Percentiles rank a stretch among this genome's conserved stretches.
These are phyloP conservation scores for Pionites leucogaster DNA, from an alignment of 2,113 vertebrate species.

Conservation along the genomic window DNA sequence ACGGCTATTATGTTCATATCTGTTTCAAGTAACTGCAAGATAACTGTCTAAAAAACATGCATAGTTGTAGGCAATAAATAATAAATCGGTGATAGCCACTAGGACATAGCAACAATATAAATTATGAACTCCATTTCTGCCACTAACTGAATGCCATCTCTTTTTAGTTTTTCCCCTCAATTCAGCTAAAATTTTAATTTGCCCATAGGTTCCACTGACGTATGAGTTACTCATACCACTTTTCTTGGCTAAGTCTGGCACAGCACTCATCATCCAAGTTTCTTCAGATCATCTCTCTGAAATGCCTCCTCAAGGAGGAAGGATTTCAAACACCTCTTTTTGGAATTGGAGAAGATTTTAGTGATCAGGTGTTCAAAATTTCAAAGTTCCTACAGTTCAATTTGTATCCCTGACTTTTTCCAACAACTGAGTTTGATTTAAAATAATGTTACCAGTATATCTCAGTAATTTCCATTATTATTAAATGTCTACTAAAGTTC, in stretches of 20 bases:
- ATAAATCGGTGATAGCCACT: neutral
- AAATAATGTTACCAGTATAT: neutral
- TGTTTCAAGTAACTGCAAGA: neutral
- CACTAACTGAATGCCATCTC: neutral
- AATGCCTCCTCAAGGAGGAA: neutral
- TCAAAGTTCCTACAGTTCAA: neutral
- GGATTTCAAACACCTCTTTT: neutral
- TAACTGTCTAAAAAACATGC: neutral
- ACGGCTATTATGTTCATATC: neutral
- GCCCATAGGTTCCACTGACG: neutral
- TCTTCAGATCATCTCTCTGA: neutral
- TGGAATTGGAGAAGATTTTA: neutral
- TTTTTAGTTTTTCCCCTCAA: neutral
- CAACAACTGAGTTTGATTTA: neutral
- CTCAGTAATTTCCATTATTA: neutral
- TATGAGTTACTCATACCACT: rapidly evolving
- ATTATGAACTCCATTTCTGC: neutral
- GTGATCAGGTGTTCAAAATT: neutral
- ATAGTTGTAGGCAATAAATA: neutral
- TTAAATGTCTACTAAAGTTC: neutral
- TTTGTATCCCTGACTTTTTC: neutral
- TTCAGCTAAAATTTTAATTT: neutral
- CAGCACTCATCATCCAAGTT: neutral
- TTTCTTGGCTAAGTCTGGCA: neutral
- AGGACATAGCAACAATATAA: neutral